Evolutionary conservation across 2,888 invertebrate species (phyloP).

Genomic region (Hofmannophila pseudospretella): DNA sequence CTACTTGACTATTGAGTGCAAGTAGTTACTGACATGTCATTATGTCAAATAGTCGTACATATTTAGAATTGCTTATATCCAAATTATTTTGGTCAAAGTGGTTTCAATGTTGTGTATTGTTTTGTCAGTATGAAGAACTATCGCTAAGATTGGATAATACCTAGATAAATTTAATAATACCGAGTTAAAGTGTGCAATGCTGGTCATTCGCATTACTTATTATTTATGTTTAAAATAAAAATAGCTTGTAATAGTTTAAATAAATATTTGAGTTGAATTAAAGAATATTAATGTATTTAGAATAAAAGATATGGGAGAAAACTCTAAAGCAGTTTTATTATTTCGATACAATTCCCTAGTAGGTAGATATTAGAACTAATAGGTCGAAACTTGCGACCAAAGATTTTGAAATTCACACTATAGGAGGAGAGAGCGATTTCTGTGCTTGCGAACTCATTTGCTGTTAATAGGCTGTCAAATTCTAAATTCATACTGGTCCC

Average conservation of each 20-base stretch:
- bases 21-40: slow-evolving; percentile 2
- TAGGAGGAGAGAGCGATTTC: too few relatives aligned
- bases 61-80: slow-evolving; percentile 22
- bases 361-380: too few relatives aligned
- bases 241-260: slow-evolving; percentile 78
- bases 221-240: slow-evolving; percentile 72
- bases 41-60: slow-evolving; percentile 1
- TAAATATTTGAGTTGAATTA: slow-evolving; percentile 76
- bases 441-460: too few relatives aligned
- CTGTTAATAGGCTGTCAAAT: too few relatives aligned
- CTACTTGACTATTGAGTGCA: neutral
- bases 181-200: slow-evolving; percentile 75
- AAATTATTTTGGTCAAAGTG: slow-evolving; percentile 44
- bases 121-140: slow-evolving; percentile 66
- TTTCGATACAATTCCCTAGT: too few relatives aligned
- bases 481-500: too few relatives aligned
- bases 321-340: slow-evolving; percentile 19
- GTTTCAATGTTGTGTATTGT: slow-evolving; percentile 55
- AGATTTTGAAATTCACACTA: too few relatives aligned
- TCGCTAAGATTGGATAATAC: slow-evolving; percentile 70
- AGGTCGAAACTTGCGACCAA: too few relatives aligned
- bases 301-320: slow-evolving; percentile 77
- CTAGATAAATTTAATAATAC: slow-evolving; percentile 68
- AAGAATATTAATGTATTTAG: slow-evolving; percentile 79
- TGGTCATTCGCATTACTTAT: slow-evolving; percentile 75